Conservation (phyloP, 1,140 invertebrate species). For the Gonioctena quinquepunctata region DNA sequence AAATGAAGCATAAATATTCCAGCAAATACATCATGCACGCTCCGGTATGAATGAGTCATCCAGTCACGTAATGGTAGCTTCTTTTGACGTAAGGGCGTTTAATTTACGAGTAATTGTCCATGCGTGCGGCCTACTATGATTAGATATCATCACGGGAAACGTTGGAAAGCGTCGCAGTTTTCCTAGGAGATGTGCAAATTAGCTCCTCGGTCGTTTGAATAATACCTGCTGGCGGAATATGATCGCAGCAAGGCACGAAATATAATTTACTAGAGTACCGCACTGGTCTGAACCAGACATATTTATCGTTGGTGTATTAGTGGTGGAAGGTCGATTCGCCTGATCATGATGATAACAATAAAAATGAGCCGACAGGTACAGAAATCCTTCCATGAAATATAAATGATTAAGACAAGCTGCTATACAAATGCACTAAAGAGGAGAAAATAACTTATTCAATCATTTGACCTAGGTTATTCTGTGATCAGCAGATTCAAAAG, state of each 20-base stretch:
- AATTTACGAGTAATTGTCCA: slow-evolving; percentile 40
- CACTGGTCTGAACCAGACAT: slow-evolving; percentile 36
- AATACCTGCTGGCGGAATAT: neutral
- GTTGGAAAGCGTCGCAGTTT: slow-evolving; percentile 40
- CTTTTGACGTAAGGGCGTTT: slow-evolving; percentile 23
- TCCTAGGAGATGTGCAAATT: slow-evolving; percentile 48
- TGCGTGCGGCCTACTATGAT: slow-evolving; percentile 42
- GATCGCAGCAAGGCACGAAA: slow-evolving; percentile 32
- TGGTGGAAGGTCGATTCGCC: too few species aligned
- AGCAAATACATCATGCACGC: neutral
- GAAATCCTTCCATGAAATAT: too few species aligned
- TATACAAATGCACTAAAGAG: too few species aligned
- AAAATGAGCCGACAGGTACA: too few species aligned
- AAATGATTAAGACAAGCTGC: too few species aligned
- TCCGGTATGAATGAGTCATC: neutral
- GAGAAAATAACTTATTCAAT: too few species aligned
- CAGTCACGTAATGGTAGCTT: slow-evolving; percentile 16
- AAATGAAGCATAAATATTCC: too few species aligned
- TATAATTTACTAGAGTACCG: slow-evolving; percentile 43
- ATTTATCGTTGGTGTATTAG: too few species aligned
- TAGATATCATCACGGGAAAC: slow-evolving; percentile 47
- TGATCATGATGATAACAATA: too few species aligned
- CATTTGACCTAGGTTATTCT: too few species aligned
- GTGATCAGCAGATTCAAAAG: too few species aligned
- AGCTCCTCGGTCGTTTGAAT: slow-evolving; percentile 27